Base-by-base conservation (phyloP, 1,140 invertebrate genomes). In the Lerema accius region DNA sequence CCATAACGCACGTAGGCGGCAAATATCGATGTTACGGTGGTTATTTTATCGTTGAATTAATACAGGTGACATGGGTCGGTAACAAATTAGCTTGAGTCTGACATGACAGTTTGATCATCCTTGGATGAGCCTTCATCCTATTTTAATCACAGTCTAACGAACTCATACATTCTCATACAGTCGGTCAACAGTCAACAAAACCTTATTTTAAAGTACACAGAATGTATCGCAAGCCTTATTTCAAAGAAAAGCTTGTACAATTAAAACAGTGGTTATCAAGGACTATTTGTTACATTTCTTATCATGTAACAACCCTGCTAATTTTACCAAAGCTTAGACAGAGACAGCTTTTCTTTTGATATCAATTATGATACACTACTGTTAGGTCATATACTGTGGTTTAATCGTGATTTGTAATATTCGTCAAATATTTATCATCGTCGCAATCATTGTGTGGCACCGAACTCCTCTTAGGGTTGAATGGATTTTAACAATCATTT, bases 1-100 rank as follows among this genome's bases (percentile, higher is more conserved):
- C 84, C 81, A 86, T 84, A 83, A 50, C 11, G 62, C 63, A 71
- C 67, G 86, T 89, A 74, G 86, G 86, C 67, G 84, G 68, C 53
- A 55, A 45, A 58, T 69, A 64, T 62, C 65, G 50, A 62, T 62
- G 58, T 42, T 46, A 51, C 61, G 61, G 59, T 61, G 65, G 65
- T 59, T 59, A 60, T 60, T 59, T 35, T 62, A 59, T 60, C 50
- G 26, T 59, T 42, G 16, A 28, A 56, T 60, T 60, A 66, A 61
- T 65, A 56, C 70, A 76, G 67, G 67, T 78, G 73, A 73, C 60
- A 69, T 66, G 68, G 70, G 67, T 67, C 58, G 28, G 28, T 53
- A 65, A 67, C 65, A 63, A 66, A 74, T 73, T 55, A 55, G 53
- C 39, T 23, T 19, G 49, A 49, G 48, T 28, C 28, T 63, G 55